Evolutionary conservation across 2,888 invertebrate species (phyloP), one percentile per base, ranked within the genome.

Genomic region (Pyralis farinalis): DNA sequence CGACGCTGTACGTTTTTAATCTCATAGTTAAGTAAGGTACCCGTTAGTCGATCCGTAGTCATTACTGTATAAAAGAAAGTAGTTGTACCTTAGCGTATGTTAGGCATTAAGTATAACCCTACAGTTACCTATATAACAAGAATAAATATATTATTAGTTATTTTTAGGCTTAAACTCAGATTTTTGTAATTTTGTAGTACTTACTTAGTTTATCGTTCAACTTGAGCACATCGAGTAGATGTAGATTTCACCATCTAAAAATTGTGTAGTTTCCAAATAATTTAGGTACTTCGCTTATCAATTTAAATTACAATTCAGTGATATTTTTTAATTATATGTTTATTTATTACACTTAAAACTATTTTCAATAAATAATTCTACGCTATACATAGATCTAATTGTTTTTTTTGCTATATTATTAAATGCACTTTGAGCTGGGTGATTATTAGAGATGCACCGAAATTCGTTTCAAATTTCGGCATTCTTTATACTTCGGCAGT

Each of bases 341-440:
- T 37, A 37, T 30, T 42, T 38, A 34, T 42, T 29, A 34, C 12
- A 38, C 29, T 21, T 37, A 37, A 33, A 22, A 16, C 16, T 31
- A 22, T 22, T 22, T 10, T 21, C 31, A 32, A 36, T 31, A 32
- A 28, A 31, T 25, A 34, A 31, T 5, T 21, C 11, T 36, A 37
- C 7, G 30, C 21, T 21, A 12, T 37, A 32, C 8, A 11, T 37
- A 34, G n/a, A 7, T 29, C 16, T 16, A 11, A 30, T 22, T 31
- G 22, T 30, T 11, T 8, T 20, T 32, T 33, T 31, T 37, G 7
- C 33, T 38, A 31, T 37, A 37, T 42, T 52, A 61, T 71, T 75
- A 78, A 78, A 78, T 78, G 77, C 77, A 72, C 56, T 48, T 67
- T 64, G 69, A 69, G 65, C 68, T 51, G 12, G 36, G 21, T 37